Base-by-base conservation (phyloP, 2,888 invertebrate genomes). In the Spodoptera littoralis region DNA sequence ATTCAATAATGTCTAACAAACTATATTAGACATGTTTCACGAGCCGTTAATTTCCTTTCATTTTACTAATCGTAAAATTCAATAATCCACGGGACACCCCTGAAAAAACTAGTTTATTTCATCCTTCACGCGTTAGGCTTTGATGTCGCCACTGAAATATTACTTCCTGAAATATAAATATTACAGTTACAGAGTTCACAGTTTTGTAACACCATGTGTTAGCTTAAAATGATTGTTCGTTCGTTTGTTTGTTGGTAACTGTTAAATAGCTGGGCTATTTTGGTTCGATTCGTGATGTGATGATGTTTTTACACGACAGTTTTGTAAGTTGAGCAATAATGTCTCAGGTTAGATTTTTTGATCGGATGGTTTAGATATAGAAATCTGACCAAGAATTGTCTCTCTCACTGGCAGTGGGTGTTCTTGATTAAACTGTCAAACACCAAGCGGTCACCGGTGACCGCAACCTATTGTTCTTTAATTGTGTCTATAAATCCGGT, bases 61-160 rank as follows among this genome's bases (percentile, higher is more conserved):
- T 36, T 36, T 27, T 13, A 3, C 48, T 36, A 43, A 6, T 13
- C 11, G 27, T 30, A 11, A 24, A 42, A 43, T 0, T n/a, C 41
- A 50, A 42, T 45, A 50, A 63, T 47, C 45, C 9, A 11, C 13
- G 1, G 0, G 58, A 30, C 60, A 73, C 36, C 78, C 70, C 68
- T 76, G 54, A 50, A 59, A 61, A 61, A 65, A 57, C 60, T 78
- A 75, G 81, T 84, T 81, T 81, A 83, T 87, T 85, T 83, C 65
- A 76, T 81, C 64, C 52, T 47, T 60, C 65, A 73, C 72, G 8
- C 71, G 67, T 77, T 80, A 65, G 67, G 67, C 77, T 87, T 88
- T 86, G 88, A 88, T 84, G 84, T 84, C 73, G 79, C 77, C 66
- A 75, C 77, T 78, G 78, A 81, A 78, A 79, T 78, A 82, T 78